phyloP scores from a whole-genome alignment of 1,140 invertebrate genomes.

The Scaptomyza hsui region DNA sequence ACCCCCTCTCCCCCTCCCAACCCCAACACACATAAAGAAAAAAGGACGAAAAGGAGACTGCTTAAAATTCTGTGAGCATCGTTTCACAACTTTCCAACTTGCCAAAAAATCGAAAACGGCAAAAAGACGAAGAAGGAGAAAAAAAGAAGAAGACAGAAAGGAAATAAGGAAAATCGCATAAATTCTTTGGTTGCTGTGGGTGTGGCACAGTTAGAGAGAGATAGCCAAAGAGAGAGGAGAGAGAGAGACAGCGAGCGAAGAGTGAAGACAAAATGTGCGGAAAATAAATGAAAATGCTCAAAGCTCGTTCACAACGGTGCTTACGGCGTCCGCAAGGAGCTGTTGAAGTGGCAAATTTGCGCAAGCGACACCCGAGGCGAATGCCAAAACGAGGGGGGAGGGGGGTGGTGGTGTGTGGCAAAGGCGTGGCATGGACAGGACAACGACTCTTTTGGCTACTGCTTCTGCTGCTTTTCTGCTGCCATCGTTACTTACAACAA shows the following conservation, averaged over 20 bases:
- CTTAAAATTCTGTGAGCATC: slow-evolving; percentile 83
- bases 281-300: slow-evolving; percentile 83
- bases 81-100: slow-evolving; percentile 84
- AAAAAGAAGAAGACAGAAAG: slow-evolving; percentile 43
- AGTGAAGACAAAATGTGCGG: slow-evolving; percentile 67
- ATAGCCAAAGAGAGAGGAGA: neutral
- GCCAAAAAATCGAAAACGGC: slow-evolving; percentile 72
- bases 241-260: slow-evolving; percentile 2
- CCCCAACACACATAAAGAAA: slow-evolving; percentile 3
- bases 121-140: slow-evolving; percentile 25
- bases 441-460: slow-evolving; percentile 41
- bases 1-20: slow-evolving; percentile 5
- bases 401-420: neutral
- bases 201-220: slow-evolving; percentile 33
- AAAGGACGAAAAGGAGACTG: slow-evolving; percentile 47
- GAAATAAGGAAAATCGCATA: slow-evolving; percentile 52
- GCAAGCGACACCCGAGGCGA: slow-evolving; percentile 75
- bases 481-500: slow-evolving; percentile 83
- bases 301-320: slow-evolving; percentile 84
- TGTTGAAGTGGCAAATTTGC: slow-evolving; percentile 84
- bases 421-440: slow-evolving; percentile 37
- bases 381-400: slow-evolving; percentile 7
- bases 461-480: slow-evolving; percentile 14
- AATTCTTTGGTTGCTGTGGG: slow-evolving; percentile 51
- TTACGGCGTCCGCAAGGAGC: slow-evolving; percentile 83